Base-by-base conservation (phyloP, 2,113 vertebrate species). In the Notothenia rossii region DNA sequence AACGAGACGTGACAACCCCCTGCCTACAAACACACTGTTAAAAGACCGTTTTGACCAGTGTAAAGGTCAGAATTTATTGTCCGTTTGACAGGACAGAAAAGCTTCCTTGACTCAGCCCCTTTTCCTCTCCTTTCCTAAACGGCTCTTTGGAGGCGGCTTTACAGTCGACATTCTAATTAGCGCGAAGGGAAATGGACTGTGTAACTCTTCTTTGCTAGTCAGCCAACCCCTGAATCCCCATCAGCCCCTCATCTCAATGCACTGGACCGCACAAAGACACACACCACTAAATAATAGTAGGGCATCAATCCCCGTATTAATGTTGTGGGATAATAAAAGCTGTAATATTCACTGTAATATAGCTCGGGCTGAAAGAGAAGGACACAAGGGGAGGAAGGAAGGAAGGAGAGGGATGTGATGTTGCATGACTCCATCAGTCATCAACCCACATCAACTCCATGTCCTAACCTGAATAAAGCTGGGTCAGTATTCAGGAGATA, bases 131-230 rank as follows among this genome's bases (percentile, higher is more conserved):
- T 72, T 77, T 65, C 64, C 56, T 36, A 56, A 85, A 81, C 3
- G 86, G 70, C 91, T 92, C 91, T 79, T 61, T 77, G 91, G 72
- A 85, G 25, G 76, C 43, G 54, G 68, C 81, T 86, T 88, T 81
- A 79, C 83, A 91, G 89, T 79, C 90, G 90, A 93, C 92, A 90
- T 90, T 86, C 89, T 90, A 92, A 93, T 93, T 91, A 92, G 88
- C 20, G n/a, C 78, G 72, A 62, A 3, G 54, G 74, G 83, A 91
- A 92, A 93, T 92, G 89, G 84, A 90, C 79, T 90, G 86, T 86
- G 48, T 91, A 91, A 92, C 83, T 81, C 64, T 83, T 86, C 82
- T 79, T 89, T 86, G 90, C 83, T 91, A 81, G 85, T 88, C 89
- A 87, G 82, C 72, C 78, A 83, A 75, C 76, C 77, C 61, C 51